phyloP scores from a whole-genome alignment of 2,797 vertebrate species.

The Xiphophorus birchmanni region DNA sequence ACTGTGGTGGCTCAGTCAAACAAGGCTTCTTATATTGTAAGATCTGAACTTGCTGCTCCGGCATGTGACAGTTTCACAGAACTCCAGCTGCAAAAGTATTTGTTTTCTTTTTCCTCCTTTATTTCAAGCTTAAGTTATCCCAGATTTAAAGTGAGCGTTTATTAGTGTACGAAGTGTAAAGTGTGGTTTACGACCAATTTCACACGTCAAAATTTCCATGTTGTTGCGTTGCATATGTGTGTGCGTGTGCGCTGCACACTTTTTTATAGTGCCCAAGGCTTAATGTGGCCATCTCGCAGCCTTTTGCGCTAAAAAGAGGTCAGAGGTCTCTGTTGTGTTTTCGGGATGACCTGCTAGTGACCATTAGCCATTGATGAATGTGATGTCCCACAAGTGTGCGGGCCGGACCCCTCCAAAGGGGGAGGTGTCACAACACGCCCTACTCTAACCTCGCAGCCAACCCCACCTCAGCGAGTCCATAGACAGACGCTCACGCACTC shows the following conservation, averaged over 20 bases:
- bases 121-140: slow-evolving; percentile 5
- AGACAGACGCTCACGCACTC: slow-evolving; percentile 48
- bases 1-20: slow-evolving; percentile 49
- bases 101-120: slow-evolving; percentile 20
- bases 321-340: slow-evolving; percentile 86
- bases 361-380: slow-evolving; percentile 89
- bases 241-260: background rate
- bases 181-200: background rate
- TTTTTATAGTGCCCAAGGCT: slow-evolving; percentile 48
- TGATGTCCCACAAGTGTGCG: slow-evolving; percentile 86
- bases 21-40: slow-evolving; percentile 54
- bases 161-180: background rate
- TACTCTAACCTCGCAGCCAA: slow-evolving; percentile 72
- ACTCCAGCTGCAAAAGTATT: slow-evolving; percentile 33
- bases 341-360: slow-evolving; percentile 87
- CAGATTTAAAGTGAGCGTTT: background rate
- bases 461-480: slow-evolving; percentile 72
- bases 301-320: slow-evolving; percentile 80
- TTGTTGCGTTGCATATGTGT: slow-evolving; percentile 12
- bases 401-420: slow-evolving; percentile 81
- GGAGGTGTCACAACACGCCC: slow-evolving; percentile 80
- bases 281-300: slow-evolving; percentile 72
- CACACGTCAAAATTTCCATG: slow-evolving; percentile 5
- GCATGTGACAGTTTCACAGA: slow-evolving; percentile 68
- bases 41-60: slow-evolving; percentile 43